Evolutionary conservation across 1,140 invertebrate genomes (phyloP), one percentile per base, ranked within the genome.

Genomic region (Fragariocoptes setiger): DNA sequence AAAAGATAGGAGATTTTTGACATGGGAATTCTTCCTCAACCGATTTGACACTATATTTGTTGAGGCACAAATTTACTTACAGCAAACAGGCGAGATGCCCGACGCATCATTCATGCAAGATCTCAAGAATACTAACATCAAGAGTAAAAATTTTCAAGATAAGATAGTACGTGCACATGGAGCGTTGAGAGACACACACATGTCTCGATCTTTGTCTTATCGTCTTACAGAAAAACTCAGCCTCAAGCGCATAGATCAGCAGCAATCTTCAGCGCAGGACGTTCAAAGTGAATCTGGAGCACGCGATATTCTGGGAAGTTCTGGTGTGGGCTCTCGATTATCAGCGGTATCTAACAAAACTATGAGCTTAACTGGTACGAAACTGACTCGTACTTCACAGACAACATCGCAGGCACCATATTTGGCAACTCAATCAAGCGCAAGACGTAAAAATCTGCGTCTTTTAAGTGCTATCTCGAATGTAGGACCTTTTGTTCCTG

Each of bases 1-100:
- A 2, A 76, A 74, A 45, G 79, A 92, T 53, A 64, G 83, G 31
- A 70, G 71, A 47, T 78, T 95, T 44, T 63, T 97, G 4, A 71
- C 72, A 1, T 99, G 90, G 88, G 83, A 95, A 43, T 97, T 99
- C 62, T 99, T 99, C 55, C 64, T 94, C 3, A 85, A 85, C 56
- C 68, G 88, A 38, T 95, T 99, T 57, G 90, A 97, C 54, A 74
- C 79, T 0, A 60, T 99, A 2, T 88, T 86, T 50, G 58, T 97
- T 12, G 92, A 99, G 59, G 78, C 82, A 1, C 85, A 94, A 60
- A 72, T 92, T 20, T 72, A 69, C 52, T 61, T 79, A 45, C 76
- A 85, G 52, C 77, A 76, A 56, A 65, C 65, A 19, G 80, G 82
- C 50, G 62, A 64, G 22, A 69, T 78, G 44, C 61, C 71, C 2